Conservation (phyloP, 1,140 invertebrate species). For the Scylla paramamosain region DNA sequence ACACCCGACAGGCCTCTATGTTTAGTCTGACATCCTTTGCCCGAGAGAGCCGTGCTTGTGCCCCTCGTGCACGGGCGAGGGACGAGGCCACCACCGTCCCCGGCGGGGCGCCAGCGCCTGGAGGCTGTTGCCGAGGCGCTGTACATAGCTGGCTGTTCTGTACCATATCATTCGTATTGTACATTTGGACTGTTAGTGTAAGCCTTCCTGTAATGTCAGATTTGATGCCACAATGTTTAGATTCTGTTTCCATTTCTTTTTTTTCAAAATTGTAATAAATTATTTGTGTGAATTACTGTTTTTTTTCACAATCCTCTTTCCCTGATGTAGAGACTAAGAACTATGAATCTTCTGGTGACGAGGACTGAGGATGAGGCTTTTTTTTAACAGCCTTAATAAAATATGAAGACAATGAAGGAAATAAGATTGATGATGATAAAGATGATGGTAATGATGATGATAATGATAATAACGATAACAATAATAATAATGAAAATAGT, state of each 20-base stretch:
- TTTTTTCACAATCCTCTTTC: not conserved
- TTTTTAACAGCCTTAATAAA: not conserved
- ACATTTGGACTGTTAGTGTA: slow-evolving; percentile 36
- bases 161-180: slow-evolving; percentile 34
- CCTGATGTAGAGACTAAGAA: not conserved
- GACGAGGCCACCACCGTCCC: not conserved
- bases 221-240: not conserved
- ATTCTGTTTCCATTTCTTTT: not conserved
- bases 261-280: slow-evolving; percentile 54
- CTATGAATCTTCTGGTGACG: not conserved
- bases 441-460: not conserved
- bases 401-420: not conserved
- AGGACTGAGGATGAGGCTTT: too few relatives aligned
- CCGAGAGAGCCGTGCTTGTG: not conserved
- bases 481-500: not conserved
- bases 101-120: not conserved
- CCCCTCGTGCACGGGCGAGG: not conserved
- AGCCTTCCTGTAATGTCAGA: slow-evolving; percentile 21
- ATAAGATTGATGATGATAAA: slow-evolving; percentile 33
- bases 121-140: not conserved
- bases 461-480: not conserved
- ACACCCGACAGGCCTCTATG: not conserved
- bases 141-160: slow-evolving; percentile 12
- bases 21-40: not conserved
- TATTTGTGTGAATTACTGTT: slow-evolving; percentile 40